Evolutionary conservation across 2,888 invertebrate genomes (phyloP), one percentile per base, ranked within the genome.

Genomic region (Punctoribates punctum): DNA sequence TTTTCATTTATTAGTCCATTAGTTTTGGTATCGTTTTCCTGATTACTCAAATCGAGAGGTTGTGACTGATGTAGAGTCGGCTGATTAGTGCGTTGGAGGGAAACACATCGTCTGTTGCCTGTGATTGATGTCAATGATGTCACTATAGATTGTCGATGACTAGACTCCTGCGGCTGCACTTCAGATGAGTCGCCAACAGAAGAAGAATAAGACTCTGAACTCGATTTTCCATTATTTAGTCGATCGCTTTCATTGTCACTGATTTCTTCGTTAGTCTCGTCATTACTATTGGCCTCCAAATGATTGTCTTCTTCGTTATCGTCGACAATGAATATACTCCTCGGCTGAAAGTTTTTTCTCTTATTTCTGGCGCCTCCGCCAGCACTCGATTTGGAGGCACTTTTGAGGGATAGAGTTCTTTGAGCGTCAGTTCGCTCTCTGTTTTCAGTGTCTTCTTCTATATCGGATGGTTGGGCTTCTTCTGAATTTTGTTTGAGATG

Each of bases 281-380:
- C 60, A 75, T 82, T 81, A 20, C 51, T 51, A 51, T 51, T 51
- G 51, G 2, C 25, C 25, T n/a, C 60, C 6, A 27, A 60, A 57
- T 75, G 75, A 65, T 78, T 76, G n/a, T 76, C 74, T 34, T 54
- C 46, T 20, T 78, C 74, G 27, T 73, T 65, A 38, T 77, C 78
- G 23, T 78, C 77, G 60, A 79, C 80, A 17, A 78, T 77, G 73
- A 82, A 81, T 76, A 90, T 89, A 83, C 90, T 91, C 81, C 91
- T 86, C 0, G 92, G 92, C 81, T 90, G 89, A 84, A 91, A 90
- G 83, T 91, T 91, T 84, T 91, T 91, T 80, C 91, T 85, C 81
- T 91, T 90, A 85, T 91, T 91, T 81, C 90, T 29, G 1, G 65
- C 29, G 65, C 65, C 27, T 6, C 51, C 20, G 25, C 65, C 27